Percentiles rank a stretch among this genome's conserved stretches.
Evolutionary conservation across 2,888 invertebrate species (phyloP).

Genomic region (Eudasyphora cyanicolor): DNA sequence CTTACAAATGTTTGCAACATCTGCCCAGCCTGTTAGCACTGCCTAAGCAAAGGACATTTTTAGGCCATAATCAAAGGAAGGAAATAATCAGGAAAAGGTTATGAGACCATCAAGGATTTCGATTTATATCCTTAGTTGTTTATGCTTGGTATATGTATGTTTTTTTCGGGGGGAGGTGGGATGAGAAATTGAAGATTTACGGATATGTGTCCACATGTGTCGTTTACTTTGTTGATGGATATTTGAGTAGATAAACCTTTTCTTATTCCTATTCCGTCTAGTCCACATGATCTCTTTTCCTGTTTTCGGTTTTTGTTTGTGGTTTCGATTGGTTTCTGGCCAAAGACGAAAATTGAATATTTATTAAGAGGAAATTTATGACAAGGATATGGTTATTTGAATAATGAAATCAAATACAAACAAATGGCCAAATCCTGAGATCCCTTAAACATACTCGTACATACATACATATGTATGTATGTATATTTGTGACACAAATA

Average conservation of each 20-base stretch:
- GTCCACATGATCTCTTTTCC: not conserved
- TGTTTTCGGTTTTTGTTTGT: not conserved
- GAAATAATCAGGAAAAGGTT: constrained; percentile 45
- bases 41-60: not conserved
- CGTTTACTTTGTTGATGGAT: not conserved
- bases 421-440: not conserved
- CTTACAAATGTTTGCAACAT: not conserved
- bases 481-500: no score
- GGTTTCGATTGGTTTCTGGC: not conserved
- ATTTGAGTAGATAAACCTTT: constrained; percentile 8
- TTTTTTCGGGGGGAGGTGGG: no score
- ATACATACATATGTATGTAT: not conserved
- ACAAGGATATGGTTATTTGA: constrained; percentile 33
- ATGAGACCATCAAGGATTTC: constrained; percentile 39
- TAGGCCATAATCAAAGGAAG: constrained; percentile 11
- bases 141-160: not conserved
- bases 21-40: not conserved
- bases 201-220: not conserved
- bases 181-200: not conserved
- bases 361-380: constrained; percentile 40
- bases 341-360: constrained; percentile 39
- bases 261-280: not conserved
- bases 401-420: constrained; percentile 26
- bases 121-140: constrained; percentile 4
- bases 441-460: not conserved